Conservation (phyloP, 2,888 invertebrate genomes). For the Tinea trinotella region DNA sequence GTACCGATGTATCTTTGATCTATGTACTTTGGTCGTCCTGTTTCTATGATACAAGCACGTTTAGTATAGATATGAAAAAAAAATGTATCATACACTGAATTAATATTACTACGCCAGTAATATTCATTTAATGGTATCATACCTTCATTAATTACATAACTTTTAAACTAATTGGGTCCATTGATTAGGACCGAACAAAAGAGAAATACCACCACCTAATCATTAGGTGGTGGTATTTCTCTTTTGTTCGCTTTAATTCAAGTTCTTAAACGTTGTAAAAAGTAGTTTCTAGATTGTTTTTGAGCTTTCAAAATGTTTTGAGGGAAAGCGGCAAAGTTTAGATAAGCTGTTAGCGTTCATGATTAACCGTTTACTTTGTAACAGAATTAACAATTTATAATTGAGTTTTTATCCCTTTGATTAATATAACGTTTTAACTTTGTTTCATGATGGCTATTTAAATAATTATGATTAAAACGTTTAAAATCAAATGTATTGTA, state of each 20-base stretch:
- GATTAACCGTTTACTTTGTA: slow-evolving; percentile 7
- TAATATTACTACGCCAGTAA: too few relatives aligned
- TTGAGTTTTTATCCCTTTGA: background rate
- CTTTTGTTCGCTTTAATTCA: slow-evolving; percentile 13
- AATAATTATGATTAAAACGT: too few relatives aligned
- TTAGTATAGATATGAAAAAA: too few relatives aligned
- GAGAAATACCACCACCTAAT: too few relatives aligned
- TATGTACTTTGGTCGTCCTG: too few relatives aligned
- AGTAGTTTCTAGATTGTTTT: slow-evolving; percentile 8
- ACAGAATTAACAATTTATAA: background rate
- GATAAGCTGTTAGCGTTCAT: slow-evolving; percentile 1
- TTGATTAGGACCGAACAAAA: too few relatives aligned
- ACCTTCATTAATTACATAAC: background rate
- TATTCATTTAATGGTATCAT: too few relatives aligned
- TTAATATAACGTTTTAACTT: background rate
- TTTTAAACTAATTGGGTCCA: slow-evolving; percentile 3
- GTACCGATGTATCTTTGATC: too few relatives aligned
- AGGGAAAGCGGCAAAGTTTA: background rate
- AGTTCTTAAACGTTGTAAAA: slow-evolving; percentile 3
- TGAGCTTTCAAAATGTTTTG: slow-evolving; percentile 9
- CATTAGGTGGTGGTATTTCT: background rate
- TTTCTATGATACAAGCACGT: too few relatives aligned
- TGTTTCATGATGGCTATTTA: too few relatives aligned
- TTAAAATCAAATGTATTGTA: too few relatives aligned
- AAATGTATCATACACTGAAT: too few relatives aligned